Evolutionary conservation across 2,113 vertebrate species (phyloP), one percentile per base, ranked within the genome.

Genomic region (Atlantisia rogersi): DNA sequence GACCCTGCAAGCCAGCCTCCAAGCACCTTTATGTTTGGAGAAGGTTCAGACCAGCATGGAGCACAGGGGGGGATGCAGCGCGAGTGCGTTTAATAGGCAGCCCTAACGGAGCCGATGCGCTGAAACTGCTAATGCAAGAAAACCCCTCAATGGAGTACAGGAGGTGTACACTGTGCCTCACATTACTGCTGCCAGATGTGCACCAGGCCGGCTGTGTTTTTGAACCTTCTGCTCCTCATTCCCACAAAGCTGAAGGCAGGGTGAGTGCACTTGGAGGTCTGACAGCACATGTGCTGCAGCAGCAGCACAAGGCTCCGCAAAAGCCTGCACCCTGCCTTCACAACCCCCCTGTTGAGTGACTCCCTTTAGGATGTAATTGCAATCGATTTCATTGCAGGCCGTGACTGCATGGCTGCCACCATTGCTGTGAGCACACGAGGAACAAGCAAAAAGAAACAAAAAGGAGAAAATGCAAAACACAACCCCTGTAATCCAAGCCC

Each of bases 131-230:
- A 69, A 70, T 29, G 62, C 92, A 93, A 95, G 75, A 64, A 84
- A 95, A 88, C 93, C 77, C 81, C 96, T 95, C 55, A 8, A 74
- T 40, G 0, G 0, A 81, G 77, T 12, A 46, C 55, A 48, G 70
- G 55, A 76, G 19, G 86, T 50, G 81, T 46, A 31, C 46, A 11
- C n/a, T 93, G 68, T 75, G 90, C 80, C 86, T 94, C 69, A 15
- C 58, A 18, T 97, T 92, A 94, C 96, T 80, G 58, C 15, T 39
- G 71, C 53, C 67, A 68, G 95, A 82, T 95, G 89, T 87, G 87
- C 80, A 60, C 53, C 93, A 80, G 59, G 24, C 29, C 4, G 86
- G 26, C 32, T 39, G 4, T 28, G n/a, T 44, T 89, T 87, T 78
- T 29, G n/a, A 94, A 77, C 79, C 92, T 81, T 82, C 74, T 86